A percentile compares a stretch with the other conserved stretches of the same genome.
These are phyloP conservation scores for Epinotia brunnichana DNA, from an alignment of 2,888 invertebrate genomes.

Conservation along the genomic window DNA sequence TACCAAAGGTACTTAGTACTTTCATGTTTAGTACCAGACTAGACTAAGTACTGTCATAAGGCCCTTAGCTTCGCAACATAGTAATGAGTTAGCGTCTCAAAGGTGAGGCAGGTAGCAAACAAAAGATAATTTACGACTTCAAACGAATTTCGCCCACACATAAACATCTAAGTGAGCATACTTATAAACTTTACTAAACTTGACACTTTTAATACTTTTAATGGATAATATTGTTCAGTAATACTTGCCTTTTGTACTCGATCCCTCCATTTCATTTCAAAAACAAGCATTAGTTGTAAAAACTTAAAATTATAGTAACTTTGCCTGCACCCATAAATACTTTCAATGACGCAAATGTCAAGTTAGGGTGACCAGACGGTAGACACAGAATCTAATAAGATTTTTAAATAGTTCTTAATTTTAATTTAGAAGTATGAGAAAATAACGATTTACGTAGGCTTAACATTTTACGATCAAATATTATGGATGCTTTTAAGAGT, in stretches of 20 bases:
- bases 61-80: not conserved
- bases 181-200: constrained; percentile 55
- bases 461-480: not conserved
- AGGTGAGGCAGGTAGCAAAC: constrained; percentile 61
- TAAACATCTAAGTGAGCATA: constrained; percentile 60
- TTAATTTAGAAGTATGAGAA: not conserved
- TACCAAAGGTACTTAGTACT: constrained; percentile 14
- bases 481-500: too few species aligned
- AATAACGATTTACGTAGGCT: not conserved
- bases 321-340: constrained; percentile 43
- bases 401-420: not conserved
- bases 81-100: constrained; percentile 32
- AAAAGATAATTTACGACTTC: constrained; percentile 69
- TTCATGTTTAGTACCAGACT: constrained; percentile 2
- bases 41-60: not conserved
- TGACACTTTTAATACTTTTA: constrained; percentile 1
- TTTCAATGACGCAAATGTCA: constrained; percentile 44
- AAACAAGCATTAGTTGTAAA: constrained; percentile 50
- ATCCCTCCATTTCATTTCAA: constrained; percentile 78
- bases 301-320: constrained; percentile 48
- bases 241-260: constrained; percentile 66
- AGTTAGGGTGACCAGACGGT: constrained; percentile 41
- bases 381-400: constrained; percentile 5
- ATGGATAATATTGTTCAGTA: not conserved
- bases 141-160: constrained; percentile 79